phyloP scores from a whole-genome alignment of 2,888 invertebrate genomes.

The Lordiphosa fenestrarum region DNA sequence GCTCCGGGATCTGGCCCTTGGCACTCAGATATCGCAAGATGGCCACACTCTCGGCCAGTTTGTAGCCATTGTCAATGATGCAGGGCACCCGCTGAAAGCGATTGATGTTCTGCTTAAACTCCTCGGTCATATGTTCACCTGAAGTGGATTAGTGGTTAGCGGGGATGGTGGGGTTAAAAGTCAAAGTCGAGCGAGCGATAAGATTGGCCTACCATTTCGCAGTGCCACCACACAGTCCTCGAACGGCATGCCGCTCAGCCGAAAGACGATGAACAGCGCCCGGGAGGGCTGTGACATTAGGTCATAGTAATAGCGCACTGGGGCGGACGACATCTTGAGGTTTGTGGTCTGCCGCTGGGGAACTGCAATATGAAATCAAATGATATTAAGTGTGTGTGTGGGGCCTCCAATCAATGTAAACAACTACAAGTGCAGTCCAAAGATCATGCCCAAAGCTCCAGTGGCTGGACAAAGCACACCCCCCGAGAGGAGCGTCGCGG shows the following conservation, averaged over 20 bases:
- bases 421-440: conserved; percentile 27
- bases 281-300: conserved; percentile 89
- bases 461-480: too few relatives aligned
- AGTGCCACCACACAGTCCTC: conserved; percentile 84
- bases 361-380: conserved; percentile 23
- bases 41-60: conserved; percentile 86
- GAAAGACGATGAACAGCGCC: conserved; percentile 86
- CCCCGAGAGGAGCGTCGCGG: neutral
- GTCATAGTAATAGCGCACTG: conserved; percentile 85
- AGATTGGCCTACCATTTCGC: conserved; percentile 82
- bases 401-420: conserved; percentile 7
- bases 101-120: conserved; percentile 82
- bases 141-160: neutral
- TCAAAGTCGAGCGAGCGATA: conserved; percentile 18
- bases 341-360: conserved; percentile 22
- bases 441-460: conserved; percentile 28
- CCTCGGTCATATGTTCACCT: conserved; percentile 84
- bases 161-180: conserved; percentile 1
- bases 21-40: conserved; percentile 82
- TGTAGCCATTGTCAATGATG: conserved; percentile 86
- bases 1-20: conserved; percentile 80
- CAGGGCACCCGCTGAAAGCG: conserved; percentile 85
- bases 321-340: conserved; percentile 63
- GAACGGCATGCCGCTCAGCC: conserved; percentile 84
- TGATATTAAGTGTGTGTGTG: too few relatives aligned